Evolutionary conservation across 2,888 invertebrate species (phyloP), one percentile per base, ranked within the genome.

Genomic region (Drosophila nr. fundita): DNA sequence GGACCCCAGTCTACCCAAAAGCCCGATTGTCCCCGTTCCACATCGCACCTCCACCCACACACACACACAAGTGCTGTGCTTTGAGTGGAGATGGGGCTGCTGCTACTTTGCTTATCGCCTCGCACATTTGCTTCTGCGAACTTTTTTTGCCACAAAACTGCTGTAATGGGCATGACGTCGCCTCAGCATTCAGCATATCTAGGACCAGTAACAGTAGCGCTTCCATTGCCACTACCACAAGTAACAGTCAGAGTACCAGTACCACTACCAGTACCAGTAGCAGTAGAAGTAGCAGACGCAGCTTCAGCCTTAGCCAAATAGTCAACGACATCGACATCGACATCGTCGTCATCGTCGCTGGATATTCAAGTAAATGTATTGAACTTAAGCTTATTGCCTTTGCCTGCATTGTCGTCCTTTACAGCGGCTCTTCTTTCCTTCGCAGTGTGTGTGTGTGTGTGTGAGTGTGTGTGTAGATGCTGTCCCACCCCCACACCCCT

Each of bases 281-380:
- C 38, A 34, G 53, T 27, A 4, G 4, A 11, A 55, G 42, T 24
- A 15, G 15, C n/a, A 53, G 53, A n/a, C 8, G n/a, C 21, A 52
- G 61, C 38, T 48, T 34, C 48, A 55, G 40, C 24, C 30, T 15
- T 65, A 50, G 63, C 63, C 80, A 81, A 86, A 73, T 84, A 77
- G 87, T 82, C 87, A 82, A 82, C 84, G 87, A 80, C 87, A 82
- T 76, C 76, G 68, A 68, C 80, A 62, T 74, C 72, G 36, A 24
- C 53, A 21, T 34, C 53, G 34, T 53, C 53, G 53, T 53, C 53
- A 21, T 36, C 53, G 66, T 76, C 36, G 80, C 76, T 85, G 68
- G 57, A 87, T 78, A 85, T 82, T 88, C 86, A 86, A 83, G 88
- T 87, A 87, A 87, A 87, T 87, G 88, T 87, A 88, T 87, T 87